Evolutionary conservation across 2,797 vertebrate genomes (phyloP).

Genomic region (Erethizon dorsatum): DNA sequence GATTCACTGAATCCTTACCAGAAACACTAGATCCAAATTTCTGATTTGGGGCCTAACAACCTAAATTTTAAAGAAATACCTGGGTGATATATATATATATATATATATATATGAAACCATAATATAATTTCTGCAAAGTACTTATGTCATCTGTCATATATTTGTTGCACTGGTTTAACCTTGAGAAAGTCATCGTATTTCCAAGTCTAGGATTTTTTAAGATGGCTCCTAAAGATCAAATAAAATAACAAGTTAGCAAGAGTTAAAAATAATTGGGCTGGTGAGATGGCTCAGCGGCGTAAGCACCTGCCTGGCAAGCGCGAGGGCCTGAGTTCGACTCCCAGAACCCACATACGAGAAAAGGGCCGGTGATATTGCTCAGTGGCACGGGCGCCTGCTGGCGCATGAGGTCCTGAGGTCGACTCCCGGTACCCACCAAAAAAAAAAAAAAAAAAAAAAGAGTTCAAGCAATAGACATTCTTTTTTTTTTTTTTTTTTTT

Average conservation of each 20-base stretch:
- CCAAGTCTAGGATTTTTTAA: not conserved
- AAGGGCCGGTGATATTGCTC: too few relatives aligned
- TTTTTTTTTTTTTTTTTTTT: too few relatives aligned
- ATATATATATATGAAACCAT: too few relatives aligned
- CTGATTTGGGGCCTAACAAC: not conserved
- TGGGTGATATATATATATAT: not conserved
- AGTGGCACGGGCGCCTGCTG: too few relatives aligned
- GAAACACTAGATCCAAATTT: conserved; percentile 14
- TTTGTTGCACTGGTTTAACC: not conserved
- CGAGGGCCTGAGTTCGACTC: too few relatives aligned
- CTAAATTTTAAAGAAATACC: not conserved
- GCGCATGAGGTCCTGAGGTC: too few relatives aligned
- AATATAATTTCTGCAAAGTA: not conserved
- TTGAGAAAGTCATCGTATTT: not conserved
- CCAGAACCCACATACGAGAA: too few relatives aligned
- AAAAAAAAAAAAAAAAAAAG: too few relatives aligned
- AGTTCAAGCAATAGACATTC: not conserved
- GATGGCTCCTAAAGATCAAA: not conserved
- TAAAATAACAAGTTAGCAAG: not conserved
- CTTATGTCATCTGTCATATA: not conserved
- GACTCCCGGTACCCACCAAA: too few relatives aligned
- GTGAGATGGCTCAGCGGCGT: too few relatives aligned
- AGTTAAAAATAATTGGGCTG: conserved; percentile 21
- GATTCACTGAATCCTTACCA: not conserved
- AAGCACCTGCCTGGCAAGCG: too few relatives aligned